Evolutionary conservation across 2,797 vertebrate species (phyloP), one percentile per base, ranked within the genome.

Genomic region (Euthynnus affinis): DNA sequence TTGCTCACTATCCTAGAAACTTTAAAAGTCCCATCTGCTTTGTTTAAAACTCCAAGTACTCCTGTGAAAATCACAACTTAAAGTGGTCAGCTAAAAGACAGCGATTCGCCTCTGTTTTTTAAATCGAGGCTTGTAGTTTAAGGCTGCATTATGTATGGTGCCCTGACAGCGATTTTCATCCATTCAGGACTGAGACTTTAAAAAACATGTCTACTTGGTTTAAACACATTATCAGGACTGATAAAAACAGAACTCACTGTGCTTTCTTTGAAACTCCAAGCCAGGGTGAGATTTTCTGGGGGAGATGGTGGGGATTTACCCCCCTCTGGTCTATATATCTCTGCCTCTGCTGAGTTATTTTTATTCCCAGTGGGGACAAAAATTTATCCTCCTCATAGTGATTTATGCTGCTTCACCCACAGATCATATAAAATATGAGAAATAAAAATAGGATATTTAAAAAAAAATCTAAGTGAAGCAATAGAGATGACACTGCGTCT

Each of bases 1-100:
- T 68, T 57, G 17, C 40, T 52, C 20, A 20, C 56, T 23, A 17
- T 65, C 13, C 64, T 22, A 29, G 13, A 73, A 74, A 65, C 62
- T 75, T 76, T 42, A 44, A 71, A 74, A 74, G 23, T 9, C 63
- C 53, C 66, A 66, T 79, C 68, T 82, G 53, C 70, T 84, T 71
- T 74, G 57, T 74, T 79, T 84, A 59, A 75, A 85, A 67, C 29
- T 52, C 51, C 10, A 59, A 72, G 53, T 56, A 52, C 25, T 69
- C 1, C 59, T 67, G 27, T 78, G 44, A 73, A 70, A 78, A 71
- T 69, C 55, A 62, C 49, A 69, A 58, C 37, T 78, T 48, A 66
- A 68, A 82, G 59, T 12, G 65, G 4, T 27, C 0, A 3, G 56
- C 23, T n/a, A 18, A 49, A 67, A 72, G 49, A 56, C 12, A 49